Conservation (phyloP, 1,140 invertebrate species). For the Cyrtorhinus lividipennis region DNA sequence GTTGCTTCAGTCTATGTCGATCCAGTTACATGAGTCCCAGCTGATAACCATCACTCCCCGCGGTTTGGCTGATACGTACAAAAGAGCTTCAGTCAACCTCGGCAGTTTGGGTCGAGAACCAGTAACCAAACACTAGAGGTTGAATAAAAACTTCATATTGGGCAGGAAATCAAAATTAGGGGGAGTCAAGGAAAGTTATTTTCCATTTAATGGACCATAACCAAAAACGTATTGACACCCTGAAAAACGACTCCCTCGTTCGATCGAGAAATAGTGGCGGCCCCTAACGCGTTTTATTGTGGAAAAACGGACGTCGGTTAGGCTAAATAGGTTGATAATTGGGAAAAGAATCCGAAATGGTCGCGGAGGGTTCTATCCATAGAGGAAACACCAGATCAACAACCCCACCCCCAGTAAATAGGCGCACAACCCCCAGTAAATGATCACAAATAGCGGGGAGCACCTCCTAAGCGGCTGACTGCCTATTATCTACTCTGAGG, state of each 20-base stretch:
- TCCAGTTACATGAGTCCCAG: too few relatives aligned
- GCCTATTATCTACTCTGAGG: neutral
- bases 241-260: neutral
- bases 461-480: neutral
- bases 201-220: neutral
- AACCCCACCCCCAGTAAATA: neutral
- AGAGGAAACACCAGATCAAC: neutral
- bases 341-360: neutral
- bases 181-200: neutral
- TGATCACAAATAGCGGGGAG: neutral
- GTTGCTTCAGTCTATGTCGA: too few relatives aligned
- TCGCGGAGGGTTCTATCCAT: neutral
- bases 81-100: too few relatives aligned
- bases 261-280: neutral
- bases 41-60: too few relatives aligned
- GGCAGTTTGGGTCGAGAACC: too few relatives aligned
- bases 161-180: neutral
- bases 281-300: neutral
- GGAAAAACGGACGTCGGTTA: neutral
- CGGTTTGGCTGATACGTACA: too few relatives aligned
- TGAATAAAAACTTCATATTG: neutral
- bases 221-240: neutral
- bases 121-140: too few relatives aligned
- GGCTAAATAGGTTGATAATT: constrained; percentile 4
- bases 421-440: neutral